Evolutionary conservation across 2,888 invertebrate genomes (phyloP), one percentile per base, ranked within the genome.

Genomic region (Acholoe squamosa): DNA sequence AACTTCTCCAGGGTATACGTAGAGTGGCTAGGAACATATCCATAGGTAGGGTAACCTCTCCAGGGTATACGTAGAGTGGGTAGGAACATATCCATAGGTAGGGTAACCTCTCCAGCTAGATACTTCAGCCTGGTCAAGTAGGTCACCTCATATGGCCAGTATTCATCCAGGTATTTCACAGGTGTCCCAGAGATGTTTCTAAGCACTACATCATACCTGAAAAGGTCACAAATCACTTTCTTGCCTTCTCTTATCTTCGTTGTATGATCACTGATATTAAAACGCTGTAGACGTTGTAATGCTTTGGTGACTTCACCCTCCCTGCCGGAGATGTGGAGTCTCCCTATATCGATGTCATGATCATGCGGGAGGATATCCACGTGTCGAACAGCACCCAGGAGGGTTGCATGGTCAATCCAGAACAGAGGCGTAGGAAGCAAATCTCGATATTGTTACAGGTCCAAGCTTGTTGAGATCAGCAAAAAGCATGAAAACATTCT

Each of bases 391-490:
- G 84, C 84, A 33, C 84, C 84, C n/a, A 84, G 31, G 25, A 84
- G 43, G 16, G 84, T 84, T 0, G 43, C 84, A 52, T 84, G 84
- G 84, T 84, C 84, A 84, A 84, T 84, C 84, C 84, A 84, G 52
- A n/a, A n/a, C n/a, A n/a, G n/a, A n/a, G n/a, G n/a, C n/a, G n/a
- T n/a, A n/a, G n/a, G n/a, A n/a, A n/a, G n/a, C n/a, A n/a, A n/a
- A n/a, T n/a, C n/a, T n/a, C n/a, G n/a, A n/a, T n/a, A n/a, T n/a
- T n/a, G n/a, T n/a, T n/a, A n/a, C n/a, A n/a, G n/a, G n/a, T n/a
- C n/a, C n/a, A n/a, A n/a, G n/a, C n/a, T n/a, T n/a, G n/a, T n/a
- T n/a, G n/a, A n/a, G n/a, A n/a, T n/a, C n/a, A n/a, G n/a, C n/a
- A n/a, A n/a, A n/a, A n/a, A n/a, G n/a, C n/a, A n/a, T n/a, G n/a